Percentiles rank a stretch among this genome's conserved stretches.
These are phyloP conservation scores for Brienomyrus brachyistius DNA, from an alignment of 2,113 vertebrate genomes.

Conservation along the genomic window DNA sequence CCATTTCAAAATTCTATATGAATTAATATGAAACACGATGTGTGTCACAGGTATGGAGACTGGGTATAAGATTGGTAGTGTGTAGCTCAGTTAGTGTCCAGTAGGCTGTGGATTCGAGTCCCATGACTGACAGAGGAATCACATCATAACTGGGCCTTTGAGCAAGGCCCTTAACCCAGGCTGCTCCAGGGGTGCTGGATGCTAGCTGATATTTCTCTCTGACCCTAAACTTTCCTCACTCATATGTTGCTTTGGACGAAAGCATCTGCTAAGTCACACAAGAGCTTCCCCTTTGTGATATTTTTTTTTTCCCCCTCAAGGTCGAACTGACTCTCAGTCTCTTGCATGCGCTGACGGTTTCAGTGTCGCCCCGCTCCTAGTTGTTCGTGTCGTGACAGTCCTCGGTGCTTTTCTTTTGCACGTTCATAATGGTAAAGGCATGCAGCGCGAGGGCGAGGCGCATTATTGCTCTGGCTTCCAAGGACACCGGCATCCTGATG, in stretches of 20 bases:
- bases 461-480: background rate
- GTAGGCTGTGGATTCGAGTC: background rate
- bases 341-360: background rate
- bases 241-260: background rate
- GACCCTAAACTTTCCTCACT: background rate
- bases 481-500: background rate
- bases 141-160: background rate
- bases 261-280: background rate
- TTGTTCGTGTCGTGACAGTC: background rate
- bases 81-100: background rate
- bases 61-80: background rate
- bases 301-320: background rate
- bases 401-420: background rate
- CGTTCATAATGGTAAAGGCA: background rate
- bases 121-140: background rate
- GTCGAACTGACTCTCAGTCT: background rate
- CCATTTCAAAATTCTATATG: background rate
- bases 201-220: background rate
- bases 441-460: background rate
- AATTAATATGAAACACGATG: background rate
- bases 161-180: background rate
- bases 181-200: background rate
- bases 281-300: background rate
- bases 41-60: background rate
- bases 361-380: background rate